These are phyloP conservation scores for Diogma glabrata DNA, from an alignment of 2,888 invertebrate species.

Conservation along the genomic window DNA sequence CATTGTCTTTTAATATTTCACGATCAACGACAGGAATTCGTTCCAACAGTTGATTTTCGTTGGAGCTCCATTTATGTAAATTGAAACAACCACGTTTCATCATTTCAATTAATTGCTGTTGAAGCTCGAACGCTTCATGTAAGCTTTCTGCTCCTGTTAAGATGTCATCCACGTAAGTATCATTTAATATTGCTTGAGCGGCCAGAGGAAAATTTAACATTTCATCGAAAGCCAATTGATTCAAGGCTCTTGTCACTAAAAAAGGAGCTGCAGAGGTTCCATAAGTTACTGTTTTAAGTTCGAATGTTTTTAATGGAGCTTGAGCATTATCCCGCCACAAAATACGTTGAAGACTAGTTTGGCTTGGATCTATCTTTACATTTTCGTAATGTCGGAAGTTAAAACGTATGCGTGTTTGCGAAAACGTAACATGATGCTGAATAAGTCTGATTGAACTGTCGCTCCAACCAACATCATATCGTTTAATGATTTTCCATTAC, in stretches of 20 bases:
- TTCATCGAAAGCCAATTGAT: conserved; percentile 17
- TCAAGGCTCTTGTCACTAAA: conserved; percentile 9
- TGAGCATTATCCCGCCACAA: conserved; percentile 11
- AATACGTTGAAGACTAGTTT: conserved; percentile 14
- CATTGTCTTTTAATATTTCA: neutral
- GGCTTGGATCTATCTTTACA: conserved; percentile 13
- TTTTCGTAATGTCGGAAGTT: conserved; percentile 15
- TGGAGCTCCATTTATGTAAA: neutral
- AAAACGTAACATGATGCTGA: conserved; percentile 15
- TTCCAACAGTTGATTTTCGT: neutral
- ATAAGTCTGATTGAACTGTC: conserved; percentile 15
- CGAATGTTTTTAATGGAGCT: conserved; percentile 11
- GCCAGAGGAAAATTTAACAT: conserved; percentile 12
- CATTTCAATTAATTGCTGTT: too few species aligned
- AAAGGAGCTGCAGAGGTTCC: conserved; percentile 14
- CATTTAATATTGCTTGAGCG: conserved; percentile 8
- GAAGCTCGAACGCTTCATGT: too few species aligned
- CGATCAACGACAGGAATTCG: neutral
- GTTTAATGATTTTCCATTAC: conserved; percentile 12
- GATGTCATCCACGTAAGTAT: conserved; percentile 19
- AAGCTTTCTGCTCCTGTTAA: conserved; percentile 14
- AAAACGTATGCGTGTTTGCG: conserved; percentile 9
- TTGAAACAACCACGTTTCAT: neutral
- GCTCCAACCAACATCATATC: conserved; percentile 14
- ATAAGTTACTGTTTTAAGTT: conserved; percentile 9